Conservation (phyloP, 2,113 vertebrate species). For the Gadus macrocephalus region DNA sequence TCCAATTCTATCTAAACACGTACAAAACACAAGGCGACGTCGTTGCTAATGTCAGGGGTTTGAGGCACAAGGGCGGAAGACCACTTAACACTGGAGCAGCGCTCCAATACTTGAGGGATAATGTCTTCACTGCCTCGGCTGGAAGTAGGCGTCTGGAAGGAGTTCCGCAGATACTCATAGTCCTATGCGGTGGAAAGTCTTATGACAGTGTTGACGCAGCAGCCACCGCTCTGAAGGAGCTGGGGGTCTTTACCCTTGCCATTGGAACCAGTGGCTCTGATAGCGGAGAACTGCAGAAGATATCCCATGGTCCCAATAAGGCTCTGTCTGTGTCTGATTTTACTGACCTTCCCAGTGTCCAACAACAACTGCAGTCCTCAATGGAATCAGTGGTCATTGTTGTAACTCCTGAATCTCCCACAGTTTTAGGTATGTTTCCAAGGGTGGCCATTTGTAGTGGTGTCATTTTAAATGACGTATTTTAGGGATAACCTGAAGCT, state of each 20-base stretch:
- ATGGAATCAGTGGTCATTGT: too few species aligned
- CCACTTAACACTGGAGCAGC: slow-evolving; percentile 23
- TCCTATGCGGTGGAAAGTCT: slow-evolving; percentile 31
- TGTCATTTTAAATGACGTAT: too few species aligned
- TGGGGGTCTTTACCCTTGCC: slow-evolving; percentile 64
- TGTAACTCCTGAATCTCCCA: background rate
- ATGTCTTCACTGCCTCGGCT: slow-evolving; percentile 19
- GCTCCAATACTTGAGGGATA: slow-evolving; percentile 22
- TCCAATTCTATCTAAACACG: slow-evolving; percentile 20
- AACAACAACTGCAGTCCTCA: background rate
- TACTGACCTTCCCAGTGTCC: slow-evolving; percentile 48
- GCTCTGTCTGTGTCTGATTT: slow-evolving; percentile 57
- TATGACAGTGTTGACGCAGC: slow-evolving; percentile 17
- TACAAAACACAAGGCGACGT: slow-evolving; percentile 25
- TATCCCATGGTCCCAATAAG: slow-evolving; percentile 36
- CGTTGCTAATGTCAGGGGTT: slow-evolving; percentile 29
- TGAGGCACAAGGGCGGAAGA: slow-evolving; percentile 33
- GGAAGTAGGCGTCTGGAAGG: slow-evolving; percentile 25
- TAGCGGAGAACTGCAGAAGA: slow-evolving; percentile 10
- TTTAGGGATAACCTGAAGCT: too few species aligned
- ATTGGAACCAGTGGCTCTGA: slow-evolving; percentile 52
- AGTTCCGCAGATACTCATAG: slow-evolving; percentile 32
- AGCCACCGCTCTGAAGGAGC: slow-evolving; percentile 50
- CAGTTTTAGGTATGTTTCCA: slow-evolving; percentile 53
- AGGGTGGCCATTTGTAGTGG: slow-evolving; percentile 44